Base-by-base conservation (phyloP, 2,888 invertebrate species). In the Eubasilissa splendida region DNA sequence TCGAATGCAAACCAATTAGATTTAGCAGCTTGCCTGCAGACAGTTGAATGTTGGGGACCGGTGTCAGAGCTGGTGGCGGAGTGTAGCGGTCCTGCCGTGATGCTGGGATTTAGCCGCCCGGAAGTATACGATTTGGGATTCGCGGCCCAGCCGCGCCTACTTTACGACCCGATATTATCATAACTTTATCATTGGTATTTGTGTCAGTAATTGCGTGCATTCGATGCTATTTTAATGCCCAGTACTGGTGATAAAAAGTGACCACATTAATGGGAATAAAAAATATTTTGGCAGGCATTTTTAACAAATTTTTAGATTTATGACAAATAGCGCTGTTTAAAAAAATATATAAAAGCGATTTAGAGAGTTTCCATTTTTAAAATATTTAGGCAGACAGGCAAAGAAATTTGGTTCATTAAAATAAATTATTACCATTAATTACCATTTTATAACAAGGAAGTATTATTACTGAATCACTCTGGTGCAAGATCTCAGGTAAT, bases 181-280 rank as follows among this genome's bases (percentile, higher is more conserved):
- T 84, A 84, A 84, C 83, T 84, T 84, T 84, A 83, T 83, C 84
- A 84, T 83, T 79, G 84, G 83, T 84, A 84, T 83, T 83, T 82
- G 83, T 80, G 79, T 76, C 81, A 79, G 82, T 82, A 82, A 82
- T 81, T 83, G 82, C 75, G 80, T 68, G 68, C 76, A 83, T 79
- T 82, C 80, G 83, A 81, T 78, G 83, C 79, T 80, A 79, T 82
- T 83, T 83, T 80, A 80, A 59, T 70, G 70, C 70, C 70, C 60
- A 22, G 53, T 52, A 14, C 11, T 22, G 70, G 52, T 53, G 70
- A 70, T 70, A 70, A 70, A 70, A 11, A 53, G 70, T 52, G 22
- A 14, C 70, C 11, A n/a, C 4, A 8, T 58, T 66, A 42, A 66
- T 66, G 66, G 12, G 66, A 12, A 9, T 9, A n/a, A n/a, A n/a